Evolutionary conservation across 2,888 invertebrate species (phyloP), one percentile per base, ranked within the genome.

Genomic region (Subacronicta megacephala): DNA sequence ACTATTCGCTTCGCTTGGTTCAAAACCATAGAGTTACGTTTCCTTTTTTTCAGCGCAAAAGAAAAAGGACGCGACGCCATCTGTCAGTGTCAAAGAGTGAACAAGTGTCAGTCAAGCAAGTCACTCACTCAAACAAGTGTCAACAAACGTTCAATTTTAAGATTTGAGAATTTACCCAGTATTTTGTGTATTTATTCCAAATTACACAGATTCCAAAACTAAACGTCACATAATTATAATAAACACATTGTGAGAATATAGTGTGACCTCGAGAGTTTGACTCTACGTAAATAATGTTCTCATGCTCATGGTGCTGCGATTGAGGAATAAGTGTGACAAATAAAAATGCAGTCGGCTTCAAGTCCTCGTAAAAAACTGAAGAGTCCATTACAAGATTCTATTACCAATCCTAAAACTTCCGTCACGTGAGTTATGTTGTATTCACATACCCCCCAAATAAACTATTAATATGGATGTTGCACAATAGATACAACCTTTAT

Each of bases 381-480:
- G 71, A 90, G 87, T 56, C 88, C 87, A 20, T 71, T 80, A 18
- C 75, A 80, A 58, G 89, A 89, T 50, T 53, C 63, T 46, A 71
- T 64, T 50, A 51, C 82, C 41, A 90, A 91, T 72, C 80, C 84
- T 17, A 93, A 91, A 80, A 89, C 88, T 2, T 90, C 91, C 7
- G 80, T 94, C 72, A 91, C 90, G 93, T 94, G 81, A 88, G 93
- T 88, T 46, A 49, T 41, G 10, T 18, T 37, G 52, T 52, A 15
- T 66, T 45, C 41, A 50, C 13, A 44, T 62, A 66, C 66, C 68
- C 36, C 33, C 40, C 2, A 13, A 10, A 43, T 2, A 9, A 17
- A 33, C 26, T 12, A 15, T 35, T 18, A 12, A 7, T 26, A 15
- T 4, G 18, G 15, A 7, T 26, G 16, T 23, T 29, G 9, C 16